Conservation (phyloP, 2,113 vertebrate genomes). For the Rissa tridactyla region DNA sequence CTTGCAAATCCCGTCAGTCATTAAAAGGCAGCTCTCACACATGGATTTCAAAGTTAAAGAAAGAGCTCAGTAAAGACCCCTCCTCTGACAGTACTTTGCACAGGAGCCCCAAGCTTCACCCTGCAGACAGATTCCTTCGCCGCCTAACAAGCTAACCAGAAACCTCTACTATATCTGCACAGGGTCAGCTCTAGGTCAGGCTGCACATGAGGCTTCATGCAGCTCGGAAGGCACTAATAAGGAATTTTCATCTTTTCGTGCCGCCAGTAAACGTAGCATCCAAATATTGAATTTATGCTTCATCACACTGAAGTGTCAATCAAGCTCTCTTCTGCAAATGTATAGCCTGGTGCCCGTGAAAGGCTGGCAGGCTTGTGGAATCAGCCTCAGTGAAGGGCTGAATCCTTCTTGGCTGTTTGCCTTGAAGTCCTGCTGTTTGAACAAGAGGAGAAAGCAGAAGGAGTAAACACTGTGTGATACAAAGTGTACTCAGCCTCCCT, state of each 20-base stretch:
- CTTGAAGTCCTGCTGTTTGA: background rate
- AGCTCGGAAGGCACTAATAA: background rate
- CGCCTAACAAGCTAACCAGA: background rate
- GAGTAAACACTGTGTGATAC: background rate
- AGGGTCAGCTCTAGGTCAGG: background rate
- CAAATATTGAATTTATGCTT: background rate
- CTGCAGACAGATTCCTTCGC: background rate
- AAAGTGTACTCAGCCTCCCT: background rate
- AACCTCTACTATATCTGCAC: background rate
- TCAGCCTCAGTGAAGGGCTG: background rate
- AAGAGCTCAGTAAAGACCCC: background rate
- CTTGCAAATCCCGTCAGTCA: background rate
- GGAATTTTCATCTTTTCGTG: background rate
- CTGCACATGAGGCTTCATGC: background rate
- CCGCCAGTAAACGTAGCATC: background rate
- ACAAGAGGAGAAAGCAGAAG: constrained; percentile 5
- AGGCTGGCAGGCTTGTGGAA: background rate
- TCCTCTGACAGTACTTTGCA: background rate
- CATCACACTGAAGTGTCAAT: background rate
- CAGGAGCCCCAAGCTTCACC: background rate
- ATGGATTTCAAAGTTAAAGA: background rate
- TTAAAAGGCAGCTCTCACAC: background rate
- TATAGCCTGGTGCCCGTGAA: background rate
- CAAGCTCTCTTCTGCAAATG: background rate
- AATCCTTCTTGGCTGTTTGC: background rate